phyloP scores from a whole-genome alignment of 2,113 vertebrate species.

The Xenopus laevis region DNA sequence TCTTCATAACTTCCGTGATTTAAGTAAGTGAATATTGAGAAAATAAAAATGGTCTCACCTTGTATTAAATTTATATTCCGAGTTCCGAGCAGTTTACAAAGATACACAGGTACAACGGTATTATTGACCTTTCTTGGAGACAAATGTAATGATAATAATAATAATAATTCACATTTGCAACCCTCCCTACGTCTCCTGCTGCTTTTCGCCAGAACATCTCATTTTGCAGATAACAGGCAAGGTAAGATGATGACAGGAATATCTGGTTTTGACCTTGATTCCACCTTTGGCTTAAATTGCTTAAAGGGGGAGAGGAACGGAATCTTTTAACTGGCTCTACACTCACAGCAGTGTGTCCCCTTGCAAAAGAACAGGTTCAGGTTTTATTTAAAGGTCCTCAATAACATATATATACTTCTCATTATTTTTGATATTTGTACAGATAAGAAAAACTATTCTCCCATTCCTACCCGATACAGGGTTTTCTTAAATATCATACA shows the following conservation, averaged over 20 bases:
- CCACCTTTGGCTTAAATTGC: background rate
- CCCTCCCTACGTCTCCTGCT: background rate
- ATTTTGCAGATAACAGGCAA: background rate
- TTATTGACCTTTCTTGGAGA: background rate
- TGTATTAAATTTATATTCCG: too few species aligned
- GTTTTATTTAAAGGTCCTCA: too few species aligned
- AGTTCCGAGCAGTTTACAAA: too few species aligned
- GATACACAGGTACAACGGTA: background rate
- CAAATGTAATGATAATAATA: background rate
- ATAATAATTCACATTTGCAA: background rate
- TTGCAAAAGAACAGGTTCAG: too few species aligned
- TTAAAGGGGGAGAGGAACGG: background rate
- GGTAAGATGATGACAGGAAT: conserved; percentile 1
- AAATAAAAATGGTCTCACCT: too few species aligned
- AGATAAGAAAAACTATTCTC: too few species aligned
- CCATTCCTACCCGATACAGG: too few species aligned
- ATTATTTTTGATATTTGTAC: too few species aligned
- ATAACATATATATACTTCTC: too few species aligned
- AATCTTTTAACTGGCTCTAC: background rate
- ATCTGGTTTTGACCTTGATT: background rate
- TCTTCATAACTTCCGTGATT: too few species aligned
- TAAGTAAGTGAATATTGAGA: too few species aligned
- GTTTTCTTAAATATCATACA: too few species aligned
- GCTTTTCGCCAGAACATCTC: background rate
- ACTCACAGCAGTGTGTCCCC: background rate